These are phyloP conservation scores for Tinea trinotella DNA, from an alignment of 2,888 invertebrate genomes.

Conservation along the genomic window DNA sequence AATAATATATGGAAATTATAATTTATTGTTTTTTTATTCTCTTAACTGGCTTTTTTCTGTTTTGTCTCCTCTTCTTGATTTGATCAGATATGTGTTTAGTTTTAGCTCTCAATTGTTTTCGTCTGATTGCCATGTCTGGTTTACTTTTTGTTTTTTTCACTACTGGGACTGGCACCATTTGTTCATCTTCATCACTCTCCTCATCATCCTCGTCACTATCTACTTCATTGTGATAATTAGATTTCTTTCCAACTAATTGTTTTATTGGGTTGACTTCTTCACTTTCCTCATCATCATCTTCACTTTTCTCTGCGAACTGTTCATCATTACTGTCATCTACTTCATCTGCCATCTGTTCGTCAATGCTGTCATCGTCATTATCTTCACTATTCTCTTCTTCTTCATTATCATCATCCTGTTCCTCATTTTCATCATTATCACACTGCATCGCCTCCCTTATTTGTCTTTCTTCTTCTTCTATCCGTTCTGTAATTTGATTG, in stretches of 20 bases:
- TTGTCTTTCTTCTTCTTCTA: neutral
- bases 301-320: neutral
- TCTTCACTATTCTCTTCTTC: constrained; percentile 18
- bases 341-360: constrained; percentile 20
- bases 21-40: no score
- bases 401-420: constrained; percentile 24
- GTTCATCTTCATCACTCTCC: constrained; percentile 19
- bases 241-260: constrained; percentile 25
- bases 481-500: neutral
- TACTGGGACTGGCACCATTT: neutral
- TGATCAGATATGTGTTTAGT: no score
- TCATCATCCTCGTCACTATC: constrained; percentile 22
- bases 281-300: constrained; percentile 29
- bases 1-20: no score
- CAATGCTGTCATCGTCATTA: constrained; percentile 21
- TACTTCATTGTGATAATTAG: constrained; percentile 38
- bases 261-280: constrained; percentile 28
- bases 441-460: constrained; percentile 14
- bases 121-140: constrained; percentile 52
- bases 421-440: constrained; percentile 30
- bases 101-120: constrained; percentile 64
- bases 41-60: no score
- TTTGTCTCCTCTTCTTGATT: no score
- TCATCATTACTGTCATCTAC: constrained; percentile 22
- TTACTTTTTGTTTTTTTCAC: constrained; percentile 21